These are phyloP conservation scores for Galendromus occidentalis DNA, from an alignment of 1,140 invertebrate species.

Conservation along the genomic window DNA sequence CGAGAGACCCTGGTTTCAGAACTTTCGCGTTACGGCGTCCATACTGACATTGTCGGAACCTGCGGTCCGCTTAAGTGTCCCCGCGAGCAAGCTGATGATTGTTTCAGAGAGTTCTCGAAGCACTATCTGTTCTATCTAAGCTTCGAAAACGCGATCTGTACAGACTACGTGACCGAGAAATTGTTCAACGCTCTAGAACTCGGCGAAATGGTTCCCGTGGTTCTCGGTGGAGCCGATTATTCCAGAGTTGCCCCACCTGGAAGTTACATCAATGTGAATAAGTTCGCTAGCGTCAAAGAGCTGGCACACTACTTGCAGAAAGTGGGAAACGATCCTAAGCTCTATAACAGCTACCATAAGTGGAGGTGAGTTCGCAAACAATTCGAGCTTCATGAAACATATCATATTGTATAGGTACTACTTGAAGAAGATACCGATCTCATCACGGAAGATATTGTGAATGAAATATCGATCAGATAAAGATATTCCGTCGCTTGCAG, in stretches of 20 bases:
- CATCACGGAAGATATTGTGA: too few relatives aligned
- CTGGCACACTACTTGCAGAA: constrained; percentile 21
- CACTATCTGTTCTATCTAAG: constrained; percentile 27
- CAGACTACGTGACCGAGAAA: constrained; percentile 27
- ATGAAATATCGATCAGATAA: too few relatives aligned
- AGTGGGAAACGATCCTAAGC: constrained; percentile 20
- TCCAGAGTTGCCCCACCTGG: constrained; percentile 23
- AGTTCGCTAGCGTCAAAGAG: constrained; percentile 20
- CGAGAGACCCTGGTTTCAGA: constrained; percentile 27
- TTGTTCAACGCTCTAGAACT: constrained; percentile 20
- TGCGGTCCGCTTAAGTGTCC: constrained; percentile 28
- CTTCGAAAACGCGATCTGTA: constrained; percentile 27
- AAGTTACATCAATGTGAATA: constrained; percentile 27
- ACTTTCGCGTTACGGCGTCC: constrained; percentile 27
- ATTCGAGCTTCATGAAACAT: background rate
- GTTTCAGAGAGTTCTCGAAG: constrained; percentile 15
- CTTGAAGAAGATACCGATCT: background rate
- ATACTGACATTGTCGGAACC: constrained; percentile 33
- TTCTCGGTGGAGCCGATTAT: constrained; percentile 27
- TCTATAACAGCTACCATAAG: constrained; percentile 24
- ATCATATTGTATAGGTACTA: background rate
- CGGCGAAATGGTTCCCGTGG: constrained; percentile 20
- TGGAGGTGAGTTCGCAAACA: constrained; percentile 23
- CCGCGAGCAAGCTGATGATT: constrained; percentile 14
- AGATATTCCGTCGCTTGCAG: too few relatives aligned